Base-by-base conservation (phyloP, 1,140 invertebrate species). In the Bicyclus anynana region DNA sequence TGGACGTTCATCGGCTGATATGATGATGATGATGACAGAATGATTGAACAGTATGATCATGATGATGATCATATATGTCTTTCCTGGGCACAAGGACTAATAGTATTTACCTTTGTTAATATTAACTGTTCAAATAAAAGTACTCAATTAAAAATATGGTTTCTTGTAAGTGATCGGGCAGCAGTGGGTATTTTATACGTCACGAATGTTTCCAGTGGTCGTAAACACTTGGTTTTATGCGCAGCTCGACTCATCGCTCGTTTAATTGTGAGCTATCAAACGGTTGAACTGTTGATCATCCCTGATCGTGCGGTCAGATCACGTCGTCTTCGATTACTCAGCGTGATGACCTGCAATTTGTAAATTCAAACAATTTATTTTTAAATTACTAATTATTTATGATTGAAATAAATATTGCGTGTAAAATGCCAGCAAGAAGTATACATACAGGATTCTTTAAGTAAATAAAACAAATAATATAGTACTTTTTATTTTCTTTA, bases 251-350 rank as follows among this genome's bases (percentile, higher is more conserved):
- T 53, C 57, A 53, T 49, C 57, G 49, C 33, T 59, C 57, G 56
- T 59, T 53, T 60, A 60, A 60, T 60, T 60, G 58, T 54, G 44
- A 52, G 58, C 54, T 50, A 60, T 60, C 58, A 60, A 60, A 54
- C 18, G 58, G 52, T 50, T 54, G 52, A 50, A 48, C 18, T 51
- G 52, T 50, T 54, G 52, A 50, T 38, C 51, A 48, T 49, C 44
- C 49, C 29, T 49, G 58, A 50, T 40, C 26, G 18, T 37, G 51
- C 16, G 16, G 33, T 18, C 49, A 20, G 26, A 16, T 29, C 58
- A 47, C 58, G 51, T 53, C 58, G 51, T 13, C 13, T 60, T 60
- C 58, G 47, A 44, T 60, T 53, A 60, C 52, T 60, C 51, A 54
- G 58, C 37, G n/a, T 60, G 51, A 53, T 53, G 58, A 54, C 44